Conservation (phyloP, 2,113 vertebrate species). For the Hiodon alosoides region DNA sequence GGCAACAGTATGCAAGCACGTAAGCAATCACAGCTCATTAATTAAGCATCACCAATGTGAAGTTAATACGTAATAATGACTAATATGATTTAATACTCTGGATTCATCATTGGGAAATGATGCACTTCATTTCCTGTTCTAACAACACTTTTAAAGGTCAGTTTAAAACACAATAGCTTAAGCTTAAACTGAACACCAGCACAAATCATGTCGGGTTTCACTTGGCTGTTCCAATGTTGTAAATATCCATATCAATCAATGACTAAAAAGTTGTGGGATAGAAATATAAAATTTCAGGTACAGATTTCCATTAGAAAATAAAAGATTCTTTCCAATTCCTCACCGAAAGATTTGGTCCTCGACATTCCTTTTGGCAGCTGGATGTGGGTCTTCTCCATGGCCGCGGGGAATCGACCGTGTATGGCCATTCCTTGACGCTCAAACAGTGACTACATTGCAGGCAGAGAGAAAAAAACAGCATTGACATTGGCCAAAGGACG, state of each 20-base stretch:
- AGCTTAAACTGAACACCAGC: not conserved
- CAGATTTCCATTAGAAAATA: not conserved
- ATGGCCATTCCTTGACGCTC: slow-evolving; percentile 86
- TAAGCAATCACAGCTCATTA: not conserved
- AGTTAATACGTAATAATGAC: no score
- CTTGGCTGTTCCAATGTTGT: no score
- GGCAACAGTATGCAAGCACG: not conserved
- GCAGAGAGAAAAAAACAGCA: not conserved
- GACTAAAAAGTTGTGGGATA: not conserved
- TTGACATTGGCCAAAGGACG: not conserved
- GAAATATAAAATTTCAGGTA: not conserved
- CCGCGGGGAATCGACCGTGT: slow-evolving; percentile 53
- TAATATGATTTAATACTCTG: no score
- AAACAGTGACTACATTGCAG: slow-evolving; percentile 73
- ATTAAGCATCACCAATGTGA: no score
- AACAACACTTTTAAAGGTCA: not conserved
- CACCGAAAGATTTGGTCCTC: slow-evolving; percentile 92
- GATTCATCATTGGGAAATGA: not conserved
- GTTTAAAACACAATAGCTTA: not conserved
- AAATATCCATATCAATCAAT: not conserved
- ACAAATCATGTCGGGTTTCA: no score
- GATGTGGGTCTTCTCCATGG: slow-evolving; percentile 78
- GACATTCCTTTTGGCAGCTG: slow-evolving; percentile 86
- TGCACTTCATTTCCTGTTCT: not conserved
- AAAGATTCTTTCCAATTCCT: slow-evolving; percentile 22